Conservation (phyloP, 2,797 vertebrate species). For the Bryconaethiops microstoma region DNA sequence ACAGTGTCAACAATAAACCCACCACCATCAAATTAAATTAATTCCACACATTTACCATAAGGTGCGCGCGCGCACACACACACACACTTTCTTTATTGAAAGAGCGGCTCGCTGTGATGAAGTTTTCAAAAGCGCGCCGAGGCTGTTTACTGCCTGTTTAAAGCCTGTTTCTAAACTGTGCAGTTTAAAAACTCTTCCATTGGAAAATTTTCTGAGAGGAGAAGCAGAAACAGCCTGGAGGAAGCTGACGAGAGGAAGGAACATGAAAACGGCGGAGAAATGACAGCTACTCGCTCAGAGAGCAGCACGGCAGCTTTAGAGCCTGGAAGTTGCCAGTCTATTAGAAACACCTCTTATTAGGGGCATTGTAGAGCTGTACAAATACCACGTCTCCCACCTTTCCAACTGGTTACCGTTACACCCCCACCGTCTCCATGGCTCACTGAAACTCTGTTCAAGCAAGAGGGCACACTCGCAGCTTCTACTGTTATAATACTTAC, state of each 20-base stretch:
- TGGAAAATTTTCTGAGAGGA: background rate
- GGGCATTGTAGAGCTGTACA: background rate
- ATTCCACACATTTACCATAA: background rate
- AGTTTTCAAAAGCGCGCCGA: background rate
- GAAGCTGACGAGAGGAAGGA: background rate
- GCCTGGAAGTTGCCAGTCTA: background rate
- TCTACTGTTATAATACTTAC: no score
- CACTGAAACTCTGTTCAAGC: no score
- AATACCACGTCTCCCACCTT: no score
- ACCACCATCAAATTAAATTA: conserved; percentile 27
- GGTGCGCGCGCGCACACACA: background rate
- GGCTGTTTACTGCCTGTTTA: background rate
- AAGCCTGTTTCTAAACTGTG: no score
- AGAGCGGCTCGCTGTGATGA: background rate
- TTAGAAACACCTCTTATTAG: background rate
- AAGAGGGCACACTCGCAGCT: no score
- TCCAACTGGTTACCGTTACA: no score
- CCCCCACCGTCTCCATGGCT: no score
- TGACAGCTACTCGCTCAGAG: background rate
- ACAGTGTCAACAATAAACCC: conserved; percentile 9
- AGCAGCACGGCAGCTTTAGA: background rate
- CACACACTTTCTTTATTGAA: background rate
- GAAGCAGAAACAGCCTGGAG: conserved; percentile 2
- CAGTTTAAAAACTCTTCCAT: background rate
- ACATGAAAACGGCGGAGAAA: background rate